Base-by-base conservation (phyloP, 2,797 vertebrate genomes). In the Euthynnus affinis region DNA sequence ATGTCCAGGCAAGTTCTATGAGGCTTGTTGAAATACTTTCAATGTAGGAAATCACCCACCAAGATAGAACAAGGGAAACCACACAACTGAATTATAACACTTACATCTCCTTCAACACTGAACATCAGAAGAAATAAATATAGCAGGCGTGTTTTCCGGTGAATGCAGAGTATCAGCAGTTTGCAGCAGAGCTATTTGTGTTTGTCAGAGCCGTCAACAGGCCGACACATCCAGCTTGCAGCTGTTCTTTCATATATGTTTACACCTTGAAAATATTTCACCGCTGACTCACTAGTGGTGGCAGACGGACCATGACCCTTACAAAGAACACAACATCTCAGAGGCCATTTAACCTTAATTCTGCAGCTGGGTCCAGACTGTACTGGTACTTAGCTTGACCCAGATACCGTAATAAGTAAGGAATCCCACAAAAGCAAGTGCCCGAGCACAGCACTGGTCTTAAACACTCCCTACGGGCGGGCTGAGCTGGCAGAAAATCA, bases 341-440 rank as follows among this genome's bases (percentile, higher is more conserved):
- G 32, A 56, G 49, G 48, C 77, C 20, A 14, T 56, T 71, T 76
- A 75, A 66, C 74, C 74, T 60, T 42, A 75, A 81, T 66, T 83
- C 58, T 76, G 15, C 74, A 62, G 72, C 67, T 46, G 18, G 29
- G 23, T 70, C 66, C 69, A 71, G 51, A 64, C 42, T 74, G 63
- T 76, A 74, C 40, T 49, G 23, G 58, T 64, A 29, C 72, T 72
- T 65, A 65, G 65, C 64, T 74, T 87, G 88, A 91, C 87, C 88
- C 84, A 91, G 55, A 88, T 89, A 70, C 55, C 77, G 80, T 90
- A 89, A 89, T 83, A 69, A 83, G 86, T 67, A 7, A 88, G 86
- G 88, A 92, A 90, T 92, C 80, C 81, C 12, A 56, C 64, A 27
- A 58, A 88, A 87, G 64, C 65, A 42, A 77, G 52, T 1, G 48